Conservation (phyloP, 2,888 invertebrate genomes). For the Limnephilus marmoratus region DNA sequence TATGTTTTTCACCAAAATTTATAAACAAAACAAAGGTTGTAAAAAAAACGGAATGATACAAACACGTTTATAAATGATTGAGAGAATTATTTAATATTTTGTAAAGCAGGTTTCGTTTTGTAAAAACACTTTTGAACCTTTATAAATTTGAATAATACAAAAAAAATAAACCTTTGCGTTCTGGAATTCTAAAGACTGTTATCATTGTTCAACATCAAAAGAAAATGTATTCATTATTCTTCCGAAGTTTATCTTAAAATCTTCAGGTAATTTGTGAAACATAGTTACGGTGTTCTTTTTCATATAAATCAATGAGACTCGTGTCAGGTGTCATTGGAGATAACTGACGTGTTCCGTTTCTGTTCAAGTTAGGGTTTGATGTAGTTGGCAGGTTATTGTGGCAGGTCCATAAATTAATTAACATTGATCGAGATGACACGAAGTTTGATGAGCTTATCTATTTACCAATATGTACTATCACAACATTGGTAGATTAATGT, state of each 20-base stretch:
- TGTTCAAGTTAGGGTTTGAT: not conserved
- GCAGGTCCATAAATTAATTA: not conserved
- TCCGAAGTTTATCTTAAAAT: not conserved
- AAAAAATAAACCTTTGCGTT: too few relatives aligned
- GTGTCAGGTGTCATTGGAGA: not conserved
- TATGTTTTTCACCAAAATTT: too few relatives aligned
- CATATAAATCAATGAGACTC: not conserved
- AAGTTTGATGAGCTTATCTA: not conserved
- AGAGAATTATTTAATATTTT: too few relatives aligned
- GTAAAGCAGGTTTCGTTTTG: too few relatives aligned
- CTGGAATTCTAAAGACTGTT: too few relatives aligned
- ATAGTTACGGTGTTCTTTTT: not conserved
- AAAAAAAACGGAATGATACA: too few relatives aligned
- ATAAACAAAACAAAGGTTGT: too few relatives aligned
- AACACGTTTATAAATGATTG: too few relatives aligned
- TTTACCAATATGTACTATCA: not conserved
- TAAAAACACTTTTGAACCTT: too few relatives aligned
- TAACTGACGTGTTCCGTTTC: slow-evolving; percentile 8
- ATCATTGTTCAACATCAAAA: not conserved
- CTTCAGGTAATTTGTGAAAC: not conserved
- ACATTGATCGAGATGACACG: not conserved
- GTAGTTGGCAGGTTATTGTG: slow-evolving; percentile 14
- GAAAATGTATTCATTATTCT: not conserved
- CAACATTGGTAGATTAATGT: not conserved
- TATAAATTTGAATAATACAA: too few relatives aligned